These are phyloP conservation scores for Gymnogyps californianus DNA, from an alignment of 2,113 vertebrate species.

Conservation along the genomic window DNA sequence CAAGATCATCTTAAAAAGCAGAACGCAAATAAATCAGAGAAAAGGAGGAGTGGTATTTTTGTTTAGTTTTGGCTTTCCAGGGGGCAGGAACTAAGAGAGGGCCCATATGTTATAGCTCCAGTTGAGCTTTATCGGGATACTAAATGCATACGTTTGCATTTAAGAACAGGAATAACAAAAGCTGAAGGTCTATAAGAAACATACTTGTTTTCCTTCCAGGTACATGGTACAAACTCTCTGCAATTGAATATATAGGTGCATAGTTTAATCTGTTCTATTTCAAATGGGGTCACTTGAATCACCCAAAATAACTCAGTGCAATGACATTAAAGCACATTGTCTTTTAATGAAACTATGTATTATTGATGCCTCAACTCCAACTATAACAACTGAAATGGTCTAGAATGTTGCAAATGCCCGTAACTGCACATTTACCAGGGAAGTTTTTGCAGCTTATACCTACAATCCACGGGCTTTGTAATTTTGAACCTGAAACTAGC, in stretches of 20 bases:
- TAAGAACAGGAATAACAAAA: not conserved
- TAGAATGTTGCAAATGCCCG: not conserved
- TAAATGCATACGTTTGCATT: not conserved
- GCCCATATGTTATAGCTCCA: slow-evolving; percentile 6
- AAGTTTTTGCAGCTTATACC: not conserved
- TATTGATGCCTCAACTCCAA: not conserved
- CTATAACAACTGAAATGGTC: not conserved
- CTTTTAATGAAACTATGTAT: slow-evolving; percentile 37
- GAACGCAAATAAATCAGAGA: not conserved
- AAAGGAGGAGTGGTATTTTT: not conserved
- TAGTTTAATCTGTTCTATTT: not conserved
- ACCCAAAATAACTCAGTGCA: slow-evolving; percentile 12
- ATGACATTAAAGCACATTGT: slow-evolving; percentile 13
- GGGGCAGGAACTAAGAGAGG: not conserved
- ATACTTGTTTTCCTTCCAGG: not conserved
- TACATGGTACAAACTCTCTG: not conserved
- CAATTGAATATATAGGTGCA: not conserved
- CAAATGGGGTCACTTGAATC: not conserved
- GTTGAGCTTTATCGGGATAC: not conserved
- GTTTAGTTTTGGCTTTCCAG: not conserved
- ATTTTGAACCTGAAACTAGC: not conserved
- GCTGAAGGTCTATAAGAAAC: not conserved
- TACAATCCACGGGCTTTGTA: not conserved
- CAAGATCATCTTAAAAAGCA: not conserved
- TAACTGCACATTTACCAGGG: not conserved